Percentiles rank a stretch among this genome's conserved stretches.
Evolutionary conservation across 2,888 invertebrate species (phyloP).

Genomic region (Cremastinae sp.): DNA sequence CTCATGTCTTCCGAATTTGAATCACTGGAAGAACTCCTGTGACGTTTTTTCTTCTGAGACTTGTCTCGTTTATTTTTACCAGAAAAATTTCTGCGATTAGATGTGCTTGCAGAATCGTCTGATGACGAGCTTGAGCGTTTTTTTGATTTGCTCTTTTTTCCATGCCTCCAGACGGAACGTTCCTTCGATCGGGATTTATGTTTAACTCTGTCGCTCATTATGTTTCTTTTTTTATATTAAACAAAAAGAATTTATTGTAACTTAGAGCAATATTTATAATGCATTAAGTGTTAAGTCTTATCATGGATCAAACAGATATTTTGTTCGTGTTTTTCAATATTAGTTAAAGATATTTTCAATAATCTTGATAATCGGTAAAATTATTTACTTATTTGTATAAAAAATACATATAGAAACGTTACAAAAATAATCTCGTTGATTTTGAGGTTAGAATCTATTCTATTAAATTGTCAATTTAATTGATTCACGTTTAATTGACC

Average conservation of each 20-base stretch:
- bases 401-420: too few species aligned
- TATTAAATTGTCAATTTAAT: too few species aligned
- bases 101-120: constrained; percentile 60
- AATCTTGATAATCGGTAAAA: too few species aligned
- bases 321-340: too few species aligned
- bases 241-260: neutral
- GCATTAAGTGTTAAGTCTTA: too few species aligned
- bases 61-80: constrained; percentile 71
- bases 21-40: constrained; percentile 66
- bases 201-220: constrained; percentile 68
- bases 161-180: constrained; percentile 55
- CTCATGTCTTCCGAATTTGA: constrained; percentile 51
- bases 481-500: too few species aligned
- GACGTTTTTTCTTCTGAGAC: constrained; percentile 59
- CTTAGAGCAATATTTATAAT: neutral
- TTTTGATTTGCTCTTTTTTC: constrained; percentile 65
- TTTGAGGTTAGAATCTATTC: too few species aligned
- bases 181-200: constrained; percentile 63
- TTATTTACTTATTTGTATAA: too few species aligned
- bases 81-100: constrained; percentile 65
- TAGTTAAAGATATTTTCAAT: too few species aligned
- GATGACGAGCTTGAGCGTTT: constrained; percentile 64
- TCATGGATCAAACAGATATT: too few species aligned
- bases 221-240: neutral
- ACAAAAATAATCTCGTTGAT: too few species aligned